Base-by-base conservation (phyloP, 2,888 invertebrate species). In the Mellilla xanthometata region DNA sequence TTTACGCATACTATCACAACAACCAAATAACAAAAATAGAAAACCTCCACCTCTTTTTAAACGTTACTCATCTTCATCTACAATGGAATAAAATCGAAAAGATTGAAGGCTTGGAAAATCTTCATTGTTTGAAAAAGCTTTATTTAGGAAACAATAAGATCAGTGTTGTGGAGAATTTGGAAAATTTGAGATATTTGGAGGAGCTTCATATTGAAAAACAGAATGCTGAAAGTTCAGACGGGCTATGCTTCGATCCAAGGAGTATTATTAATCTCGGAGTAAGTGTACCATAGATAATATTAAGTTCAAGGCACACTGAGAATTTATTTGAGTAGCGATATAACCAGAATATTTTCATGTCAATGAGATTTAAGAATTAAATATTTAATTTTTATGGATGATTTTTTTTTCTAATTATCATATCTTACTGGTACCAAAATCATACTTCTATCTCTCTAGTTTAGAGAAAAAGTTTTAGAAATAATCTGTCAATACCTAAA, bases 41-140 rank as follows among this genome's bases (percentile, higher is more conserved):
- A 70, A 95, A 95, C 62, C 68, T 97, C 4, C 87, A 93, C 34
- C 75, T 84, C 12, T 83, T 96, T 2, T 84, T 77, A 33, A 93
- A 93, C 58, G 76, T 96, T 28, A 93, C 93, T 1, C 92, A 94
- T 57, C 81, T 94, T 32, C 96, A 93, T 73, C 74, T 95, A 9
- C 96, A 95, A 78, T 95, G 94, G 84, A 96, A 96, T 69, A 93
- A 93, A 69, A 93, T 96, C 52, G 83, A 81, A 0, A 93, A 93
- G 74, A 90, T 96, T 1, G 92, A 94, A 64, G 94, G 94, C 34
- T 72, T 96, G 27, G 75, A 91, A 8, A 72, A 76, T 11, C 80
- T 95, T 39, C 79, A 74, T 22, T 93, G 94, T 52, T 80, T 98
- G 39, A 93, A 93, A 56, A 95, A 96, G 73, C 71, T 98, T 2